These are phyloP conservation scores for Eupithecia inturbata DNA, from an alignment of 2,888 invertebrate species.

Conservation along the genomic window DNA sequence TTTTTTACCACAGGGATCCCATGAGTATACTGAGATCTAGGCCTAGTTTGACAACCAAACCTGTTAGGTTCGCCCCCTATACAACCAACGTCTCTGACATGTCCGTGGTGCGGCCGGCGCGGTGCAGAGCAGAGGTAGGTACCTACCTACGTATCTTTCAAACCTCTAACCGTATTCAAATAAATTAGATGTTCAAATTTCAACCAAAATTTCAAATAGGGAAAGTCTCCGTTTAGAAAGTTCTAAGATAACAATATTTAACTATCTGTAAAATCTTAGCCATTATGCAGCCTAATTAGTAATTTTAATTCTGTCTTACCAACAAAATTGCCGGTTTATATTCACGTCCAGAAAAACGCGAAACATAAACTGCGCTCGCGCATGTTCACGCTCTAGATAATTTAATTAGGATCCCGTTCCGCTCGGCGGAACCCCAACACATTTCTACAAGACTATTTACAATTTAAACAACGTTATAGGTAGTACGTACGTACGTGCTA, in stretches of 20 bases:
- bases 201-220: background rate
- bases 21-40: too few species aligned
- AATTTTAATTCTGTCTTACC: constrained; percentile 45
- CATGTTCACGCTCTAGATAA: constrained; percentile 76
- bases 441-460: constrained; percentile 70
- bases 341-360: constrained; percentile 61
- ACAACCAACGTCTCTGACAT: too few species aligned
- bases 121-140: too few species aligned
- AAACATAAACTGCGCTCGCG: constrained; percentile 63
- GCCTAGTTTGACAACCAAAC: too few species aligned
- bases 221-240: constrained; percentile 33
- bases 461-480: constrained; percentile 38
- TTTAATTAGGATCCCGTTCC: constrained; percentile 82
- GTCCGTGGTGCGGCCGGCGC: too few species aligned
- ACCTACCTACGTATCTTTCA: too few species aligned
- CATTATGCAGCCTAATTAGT: constrained; percentile 41
- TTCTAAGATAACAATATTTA: constrained; percentile 29
- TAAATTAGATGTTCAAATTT: background rate
- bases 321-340: constrained; percentile 58
- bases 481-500: background rate
- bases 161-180: background rate
- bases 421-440: constrained; percentile 67
- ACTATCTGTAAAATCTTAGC: constrained; percentile 36
- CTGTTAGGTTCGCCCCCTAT: too few species aligned
- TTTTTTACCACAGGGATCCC: too few species aligned